These are phyloP conservation scores for Martes martes DNA, from an alignment of 2,113 vertebrate species.

Conservation along the genomic window DNA sequence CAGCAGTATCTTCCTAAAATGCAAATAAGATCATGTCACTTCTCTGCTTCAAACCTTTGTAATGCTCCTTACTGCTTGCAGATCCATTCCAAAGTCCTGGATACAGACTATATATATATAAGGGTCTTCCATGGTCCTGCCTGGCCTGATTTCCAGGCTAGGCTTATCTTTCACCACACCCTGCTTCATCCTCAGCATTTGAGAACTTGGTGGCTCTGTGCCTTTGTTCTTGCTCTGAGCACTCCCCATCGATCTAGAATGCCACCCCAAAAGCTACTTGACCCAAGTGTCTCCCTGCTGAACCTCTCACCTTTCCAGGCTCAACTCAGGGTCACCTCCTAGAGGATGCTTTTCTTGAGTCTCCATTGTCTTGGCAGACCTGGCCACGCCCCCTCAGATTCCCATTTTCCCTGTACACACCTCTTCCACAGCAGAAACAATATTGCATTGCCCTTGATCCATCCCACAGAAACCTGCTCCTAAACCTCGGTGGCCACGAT, in stretches of 20 bases:
- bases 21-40: not conserved
- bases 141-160: not conserved
- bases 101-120: too few species aligned
- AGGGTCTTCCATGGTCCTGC: not conserved
- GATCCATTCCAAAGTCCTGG: not conserved
- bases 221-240: not conserved
- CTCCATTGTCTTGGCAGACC: too few species aligned
- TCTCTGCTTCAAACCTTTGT: not conserved
- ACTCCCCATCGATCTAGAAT: not conserved
- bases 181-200: not conserved
- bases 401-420: too few species aligned
- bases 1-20: not conserved
- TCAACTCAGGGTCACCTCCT: not conserved
- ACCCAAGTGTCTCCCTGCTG: not conserved
- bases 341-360: not conserved
- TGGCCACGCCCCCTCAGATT: not conserved
- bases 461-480: not conserved
- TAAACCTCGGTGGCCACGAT: not conserved
- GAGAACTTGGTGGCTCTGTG: not conserved
- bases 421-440: not conserved
- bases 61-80: not conserved
- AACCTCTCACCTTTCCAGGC: not conserved
- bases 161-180: not conserved
- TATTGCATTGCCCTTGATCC: rapidly evolving
- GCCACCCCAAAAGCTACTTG: not conserved